Evolutionary conservation across 2,888 invertebrate species (phyloP), one percentile per base, ranked within the genome.

Genomic region (Cephus rjabovi): DNA sequence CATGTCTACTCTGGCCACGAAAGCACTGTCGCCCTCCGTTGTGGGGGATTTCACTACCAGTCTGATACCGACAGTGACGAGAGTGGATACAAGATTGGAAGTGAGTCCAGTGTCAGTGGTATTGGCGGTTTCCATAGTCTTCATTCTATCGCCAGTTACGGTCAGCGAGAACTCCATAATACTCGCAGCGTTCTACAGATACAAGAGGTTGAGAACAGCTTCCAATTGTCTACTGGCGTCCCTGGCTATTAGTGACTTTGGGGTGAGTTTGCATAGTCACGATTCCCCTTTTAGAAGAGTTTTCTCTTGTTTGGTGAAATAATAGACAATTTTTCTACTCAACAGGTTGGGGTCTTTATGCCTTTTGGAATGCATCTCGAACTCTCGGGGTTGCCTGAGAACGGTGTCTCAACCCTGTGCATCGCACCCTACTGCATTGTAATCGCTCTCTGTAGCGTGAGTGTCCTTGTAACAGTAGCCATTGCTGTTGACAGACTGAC

Each of bases 401-500:
- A 91, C 81, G 89, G 91, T 76, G 89, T 92, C 79, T 90, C 92
- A 33, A 89, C 91, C 69, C 87, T 94, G 77, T 94, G 94, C 88
- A 90, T 94, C 78, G 89, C 93, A 34, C 94, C 94, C 75, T 94
- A 94, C 85, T 94, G 94, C 83, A 91, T 94, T 33, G 92, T 93
- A 69, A 93, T 94, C 79, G 92, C 93, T 15, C 91, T 94, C 80
- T 94, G 94, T 86, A 93, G 94, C 83, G 94, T 94, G 37, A 94
- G 93, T 79, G 93, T 95, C 73, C 89, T 94, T 76, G 93, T 94
- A 74, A 93, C 94, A 86, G 94, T 94, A 0, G 94, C 94, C 34
- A 94, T 95, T 76, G 94, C 95, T 1, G 93, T 94, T 40, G 95
- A 95, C 86, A 90, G 94, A 76, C 93, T 94, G 84, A 94, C 94